Evolutionary conservation across 2,113 vertebrate genomes (phyloP).

Genomic region (Felis chaus): DNA sequence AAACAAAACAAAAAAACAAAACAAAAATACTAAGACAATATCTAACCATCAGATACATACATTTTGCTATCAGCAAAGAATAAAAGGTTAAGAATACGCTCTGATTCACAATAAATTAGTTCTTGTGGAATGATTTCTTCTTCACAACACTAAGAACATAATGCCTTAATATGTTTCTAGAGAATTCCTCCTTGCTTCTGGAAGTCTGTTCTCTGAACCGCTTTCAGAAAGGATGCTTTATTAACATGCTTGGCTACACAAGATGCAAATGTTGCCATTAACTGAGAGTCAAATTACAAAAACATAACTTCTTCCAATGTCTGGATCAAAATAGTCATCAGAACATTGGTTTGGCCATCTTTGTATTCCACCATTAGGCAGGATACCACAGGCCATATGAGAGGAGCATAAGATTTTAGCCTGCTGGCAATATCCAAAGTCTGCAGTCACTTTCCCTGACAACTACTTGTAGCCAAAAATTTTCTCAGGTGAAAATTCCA

Average conservation of each 20-base stretch:
- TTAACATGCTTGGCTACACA: background rate
- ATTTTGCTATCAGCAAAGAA: slow-evolving; percentile 19
- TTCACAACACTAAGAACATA: background rate
- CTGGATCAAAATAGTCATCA: slow-evolving; percentile 6
- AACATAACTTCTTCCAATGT: background rate
- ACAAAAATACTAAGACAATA: background rate
- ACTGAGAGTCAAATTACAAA: slow-evolving; percentile 28
- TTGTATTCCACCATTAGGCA: background rate
- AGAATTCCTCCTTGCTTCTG: background rate
- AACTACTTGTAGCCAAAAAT: background rate
- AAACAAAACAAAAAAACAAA: background rate
- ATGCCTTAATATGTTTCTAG: background rate
- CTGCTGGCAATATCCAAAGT: background rate
- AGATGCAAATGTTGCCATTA: slow-evolving; percentile 43
- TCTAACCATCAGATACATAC: background rate
- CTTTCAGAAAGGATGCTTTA: slow-evolving; percentile 38
- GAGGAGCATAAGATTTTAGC: background rate
- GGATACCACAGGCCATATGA: background rate
- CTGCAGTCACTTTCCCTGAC: background rate
- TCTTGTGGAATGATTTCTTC: background rate
- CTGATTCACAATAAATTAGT: slow-evolving; percentile 2
- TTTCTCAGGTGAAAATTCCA: background rate
- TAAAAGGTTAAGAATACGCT: background rate
- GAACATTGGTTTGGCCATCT: background rate
- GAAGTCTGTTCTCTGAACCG: background rate